Evolutionary conservation across 1,140 invertebrate species (phyloP), one percentile per base, ranked within the genome.

Genomic region (Bombus cullumanus): DNA sequence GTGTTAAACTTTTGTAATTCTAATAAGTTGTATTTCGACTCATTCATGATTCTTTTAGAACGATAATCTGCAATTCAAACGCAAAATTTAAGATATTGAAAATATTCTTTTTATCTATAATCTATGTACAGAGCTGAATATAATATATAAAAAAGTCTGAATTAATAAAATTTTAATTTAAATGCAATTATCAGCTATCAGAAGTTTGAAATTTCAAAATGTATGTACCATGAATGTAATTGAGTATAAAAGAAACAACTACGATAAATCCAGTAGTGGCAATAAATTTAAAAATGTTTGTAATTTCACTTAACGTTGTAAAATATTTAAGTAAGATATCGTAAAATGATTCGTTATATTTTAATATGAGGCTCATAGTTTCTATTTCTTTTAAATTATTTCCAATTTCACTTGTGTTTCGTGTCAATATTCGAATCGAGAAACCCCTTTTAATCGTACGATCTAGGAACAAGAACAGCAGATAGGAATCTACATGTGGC

Each of bases 401-500:
- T 34, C 1, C 10, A 5, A 2, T 43, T 66, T 66, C n/a, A n/a
- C 34, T 31, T 10, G 22, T 3, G 18, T 76, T 53, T 59, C n/a
- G 8, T 53, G 8, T 25, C 39, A 66, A 53, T 83, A 13, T 69
- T 37, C 37, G 9, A 3, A 12, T n/a, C 8, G n/a, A 37, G 10
- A 66, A 64, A 64, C 37, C 28, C 9, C 37, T 68, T 43, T 82
- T 47, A 64, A 82, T 76, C 34, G 10, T 3, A 68, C 2, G 10
- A 82, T 83, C 59, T 66, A 76, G 43, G 34, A 76, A 68, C 43
- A 83, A 41, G 74, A 64, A 76, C 6, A 39, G 25, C 9, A 76
- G 59, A 68, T 76, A 83, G 62, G 75, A 62, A 78, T 79, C n/a
- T 83, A 74, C 47, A 43, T 72, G 39, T 62, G 25, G 28, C n/a